phyloP scores from a whole-genome alignment of 2,888 invertebrate species.

The Lepidocyrtinus sp. region DNA sequence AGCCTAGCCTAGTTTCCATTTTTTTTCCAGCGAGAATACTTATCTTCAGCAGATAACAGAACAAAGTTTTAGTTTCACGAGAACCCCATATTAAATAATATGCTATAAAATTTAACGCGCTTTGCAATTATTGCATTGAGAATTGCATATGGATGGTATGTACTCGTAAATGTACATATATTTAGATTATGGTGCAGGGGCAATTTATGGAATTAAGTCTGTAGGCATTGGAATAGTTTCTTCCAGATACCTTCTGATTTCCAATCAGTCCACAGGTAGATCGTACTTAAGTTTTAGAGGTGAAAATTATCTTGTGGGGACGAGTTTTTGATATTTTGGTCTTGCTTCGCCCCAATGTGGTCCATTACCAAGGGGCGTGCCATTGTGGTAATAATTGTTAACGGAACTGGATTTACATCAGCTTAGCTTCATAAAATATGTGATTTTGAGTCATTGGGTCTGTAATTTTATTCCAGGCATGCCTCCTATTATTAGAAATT shows the following conservation, averaged over 20 bases:
- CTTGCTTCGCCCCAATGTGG: constrained; percentile 27
- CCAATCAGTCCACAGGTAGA: constrained; percentile 26
- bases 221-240: no score
- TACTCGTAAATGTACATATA: no score
- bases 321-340: not conserved
- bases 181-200: no score
- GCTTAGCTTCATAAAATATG: no score
- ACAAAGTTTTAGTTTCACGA: not conserved
- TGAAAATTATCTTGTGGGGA: no score
- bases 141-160: no score
- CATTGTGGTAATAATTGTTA: constrained; percentile 21
- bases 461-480: constrained; percentile 22
- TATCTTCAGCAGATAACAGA: constrained; percentile 20
- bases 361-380: constrained; percentile 6
- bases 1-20: constrained; percentile 34
- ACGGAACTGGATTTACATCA: no score
- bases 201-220: no score
- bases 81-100: not conserved
- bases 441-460: no score
- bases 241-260: no score
- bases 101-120: not conserved
- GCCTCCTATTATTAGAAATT: not conserved
- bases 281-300: no score
- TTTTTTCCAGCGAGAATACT: constrained; percentile 24
- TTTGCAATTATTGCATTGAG: not conserved